phyloP scores from a whole-genome alignment of 2,797 vertebrate genomes.

The Sorex maritimensis region DNA sequence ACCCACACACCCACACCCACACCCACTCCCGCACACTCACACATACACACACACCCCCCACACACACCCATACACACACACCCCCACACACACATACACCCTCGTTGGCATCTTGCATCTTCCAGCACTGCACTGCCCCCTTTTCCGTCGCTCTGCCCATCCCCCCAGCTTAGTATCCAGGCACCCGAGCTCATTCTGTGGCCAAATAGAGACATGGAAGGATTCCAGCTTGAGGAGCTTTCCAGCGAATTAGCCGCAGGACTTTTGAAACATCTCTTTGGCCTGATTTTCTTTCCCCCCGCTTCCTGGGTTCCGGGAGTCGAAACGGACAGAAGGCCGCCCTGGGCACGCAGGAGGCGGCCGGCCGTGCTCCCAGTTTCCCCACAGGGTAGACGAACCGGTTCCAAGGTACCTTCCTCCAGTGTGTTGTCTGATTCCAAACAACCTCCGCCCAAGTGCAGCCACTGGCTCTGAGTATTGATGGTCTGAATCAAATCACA shows the following conservation, averaged over 20 bases:
- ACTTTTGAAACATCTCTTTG: constrained; percentile 10
- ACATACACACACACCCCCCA: no score
- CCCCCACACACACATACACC: no score
- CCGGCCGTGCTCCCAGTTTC: constrained; percentile 1
- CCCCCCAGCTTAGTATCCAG: no score
- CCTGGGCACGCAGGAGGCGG: not conserved
- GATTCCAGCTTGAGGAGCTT: not conserved
- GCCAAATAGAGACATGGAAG: no score
- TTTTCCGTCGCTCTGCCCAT: no score
- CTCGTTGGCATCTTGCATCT: no score
- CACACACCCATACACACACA: no score
- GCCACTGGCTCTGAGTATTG: constrained; percentile 30
- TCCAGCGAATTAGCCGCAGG: not conserved
- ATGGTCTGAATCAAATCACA: constrained; percentile 28
- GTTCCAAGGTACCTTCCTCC: not conserved
- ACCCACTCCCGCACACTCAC: no score
- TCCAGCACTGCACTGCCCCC: no score
- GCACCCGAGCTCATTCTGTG: no score
- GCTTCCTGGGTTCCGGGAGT: constrained; percentile 6
- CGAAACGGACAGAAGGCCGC: constrained; percentile 24
- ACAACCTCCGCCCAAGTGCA: constrained; percentile 14
- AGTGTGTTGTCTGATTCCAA: constrained; percentile 62
- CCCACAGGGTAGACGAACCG: not conserved
- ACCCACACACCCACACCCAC: no score
- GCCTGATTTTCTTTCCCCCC: constrained; percentile 32